Conservation (phyloP, 2,888 invertebrate species). For the Hyalella azteca region DNA sequence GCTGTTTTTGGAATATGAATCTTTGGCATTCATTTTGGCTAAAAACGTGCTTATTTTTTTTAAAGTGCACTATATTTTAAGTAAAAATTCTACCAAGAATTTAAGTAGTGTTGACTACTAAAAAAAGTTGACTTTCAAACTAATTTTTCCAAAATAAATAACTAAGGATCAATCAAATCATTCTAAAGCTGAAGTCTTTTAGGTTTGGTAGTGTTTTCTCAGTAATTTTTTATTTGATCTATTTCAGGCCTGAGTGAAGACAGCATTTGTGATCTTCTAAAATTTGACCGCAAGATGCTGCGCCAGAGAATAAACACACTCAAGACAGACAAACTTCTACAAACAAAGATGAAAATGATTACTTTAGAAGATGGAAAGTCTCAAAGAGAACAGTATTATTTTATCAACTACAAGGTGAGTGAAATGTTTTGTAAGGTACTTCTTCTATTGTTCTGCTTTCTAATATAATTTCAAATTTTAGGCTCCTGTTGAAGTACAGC, state of each 20-base stretch:
- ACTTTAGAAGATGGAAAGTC: conserved; percentile 93
- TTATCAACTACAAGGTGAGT: conserved; percentile 86
- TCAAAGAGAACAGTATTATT: conserved; percentile 95
- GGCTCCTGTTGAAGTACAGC: no score
- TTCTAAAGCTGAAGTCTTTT: not conserved
- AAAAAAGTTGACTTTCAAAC: conserved; percentile 2
- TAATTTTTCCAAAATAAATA: not conserved
- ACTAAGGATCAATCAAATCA: not conserved
- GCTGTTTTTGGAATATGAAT: no score
- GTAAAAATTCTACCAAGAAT: not conserved
- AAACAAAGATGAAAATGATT: conserved; percentile 91
- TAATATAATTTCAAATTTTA: no score
- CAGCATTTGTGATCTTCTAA: conserved; percentile 78
- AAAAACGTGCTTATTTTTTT: no score
- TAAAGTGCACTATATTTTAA: not conserved
- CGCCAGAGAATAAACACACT: conserved; percentile 83
- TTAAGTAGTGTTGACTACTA: not conserved
- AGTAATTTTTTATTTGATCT: not conserved
- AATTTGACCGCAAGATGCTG: conserved; percentile 92
- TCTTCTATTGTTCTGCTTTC: no score
- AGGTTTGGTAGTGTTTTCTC: conserved; percentile 2
- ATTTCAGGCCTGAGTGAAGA: conserved; percentile 66
- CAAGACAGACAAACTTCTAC: conserved; percentile 91
- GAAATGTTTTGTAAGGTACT: no score
- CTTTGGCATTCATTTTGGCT: no score